Conservation (phyloP, 2,113 vertebrate genomes). For the Mastomys coucha region DNA sequence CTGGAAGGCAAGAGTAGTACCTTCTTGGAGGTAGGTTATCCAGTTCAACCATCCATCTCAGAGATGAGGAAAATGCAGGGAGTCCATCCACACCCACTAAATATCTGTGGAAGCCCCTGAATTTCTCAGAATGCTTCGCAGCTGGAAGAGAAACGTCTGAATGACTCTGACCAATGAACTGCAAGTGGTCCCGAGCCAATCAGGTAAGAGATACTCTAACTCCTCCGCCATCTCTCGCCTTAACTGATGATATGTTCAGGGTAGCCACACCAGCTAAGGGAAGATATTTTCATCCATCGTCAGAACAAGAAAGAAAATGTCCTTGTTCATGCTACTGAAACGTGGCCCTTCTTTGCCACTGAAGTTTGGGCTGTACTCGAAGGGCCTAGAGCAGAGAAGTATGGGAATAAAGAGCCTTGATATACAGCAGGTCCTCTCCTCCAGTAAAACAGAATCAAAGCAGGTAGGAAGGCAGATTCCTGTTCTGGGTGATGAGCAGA, state of each 20-base stretch:
- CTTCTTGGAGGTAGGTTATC: neutral
- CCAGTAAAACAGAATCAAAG: neutral
- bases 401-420: neutral
- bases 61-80: neutral
- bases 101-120: neutral
- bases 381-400: neutral
- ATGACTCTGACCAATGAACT: slow-evolving; percentile 3
- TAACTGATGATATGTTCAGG: neutral
- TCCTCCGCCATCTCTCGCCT: neutral
- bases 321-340: neutral
- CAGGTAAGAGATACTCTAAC: neutral
- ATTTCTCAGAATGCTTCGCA: neutral
- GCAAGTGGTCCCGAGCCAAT: neutral
- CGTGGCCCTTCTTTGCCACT: neutral
- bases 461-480: neutral
- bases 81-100: neutral
- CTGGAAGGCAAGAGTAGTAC: neutral
- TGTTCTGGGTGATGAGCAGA: neutral
- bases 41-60: neutral
- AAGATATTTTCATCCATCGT: neutral
- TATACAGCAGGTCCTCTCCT: neutral
- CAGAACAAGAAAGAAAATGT: slow-evolving; percentile 9
- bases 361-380: neutral
- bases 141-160: neutral
- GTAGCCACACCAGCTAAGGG: neutral